A percentile compares a stretch with the other conserved stretches of the same genome.
Conservation (phyloP, 1,140 invertebrate species). For the Zaprionus gabonicus region DNA sequence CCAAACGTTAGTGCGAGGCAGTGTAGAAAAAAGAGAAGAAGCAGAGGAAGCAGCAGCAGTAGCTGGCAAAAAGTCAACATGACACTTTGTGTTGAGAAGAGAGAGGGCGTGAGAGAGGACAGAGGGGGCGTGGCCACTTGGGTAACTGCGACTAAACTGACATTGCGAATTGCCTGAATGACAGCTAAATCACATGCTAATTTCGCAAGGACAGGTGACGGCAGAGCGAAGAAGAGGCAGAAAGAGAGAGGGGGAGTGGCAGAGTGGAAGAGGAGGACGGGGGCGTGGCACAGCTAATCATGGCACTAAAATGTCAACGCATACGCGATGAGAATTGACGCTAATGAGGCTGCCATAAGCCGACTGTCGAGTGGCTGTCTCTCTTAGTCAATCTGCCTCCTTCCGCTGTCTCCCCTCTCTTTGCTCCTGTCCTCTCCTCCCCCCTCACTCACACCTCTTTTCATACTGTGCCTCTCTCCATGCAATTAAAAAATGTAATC, state of each 20-base stretch:
- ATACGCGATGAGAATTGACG: constrained; percentile 65
- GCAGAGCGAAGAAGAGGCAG: background rate
- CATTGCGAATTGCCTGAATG: constrained; percentile 72
- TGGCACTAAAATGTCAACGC: constrained; percentile 66
- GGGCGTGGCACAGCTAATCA: constrained; percentile 53
- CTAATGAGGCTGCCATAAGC: constrained; percentile 72
- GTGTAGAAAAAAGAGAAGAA: background rate
- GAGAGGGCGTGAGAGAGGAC: background rate
- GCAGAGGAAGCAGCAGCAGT: constrained; percentile 6
- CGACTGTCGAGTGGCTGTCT: background rate
- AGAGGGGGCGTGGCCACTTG: constrained; percentile 9
- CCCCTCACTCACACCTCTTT: constrained; percentile 1
- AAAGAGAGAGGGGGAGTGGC: background rate
- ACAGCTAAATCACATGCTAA: constrained; percentile 72
- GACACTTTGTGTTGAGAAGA: constrained; percentile 57
- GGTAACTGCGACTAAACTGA: constrained; percentile 53
- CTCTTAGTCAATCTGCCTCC: background rate
- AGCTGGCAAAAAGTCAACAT: constrained; percentile 58
- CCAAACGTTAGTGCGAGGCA: constrained; percentile 28
- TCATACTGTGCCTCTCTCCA: background rate
- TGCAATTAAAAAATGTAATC: constrained; percentile 72
- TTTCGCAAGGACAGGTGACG: constrained; percentile 23
- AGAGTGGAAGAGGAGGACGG: too few relatives aligned
- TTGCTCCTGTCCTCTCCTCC: too few relatives aligned
- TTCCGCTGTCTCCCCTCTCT: background rate